Conservation (phyloP, 2,797 vertebrate genomes). For the Siniperca scherzeri region DNA sequence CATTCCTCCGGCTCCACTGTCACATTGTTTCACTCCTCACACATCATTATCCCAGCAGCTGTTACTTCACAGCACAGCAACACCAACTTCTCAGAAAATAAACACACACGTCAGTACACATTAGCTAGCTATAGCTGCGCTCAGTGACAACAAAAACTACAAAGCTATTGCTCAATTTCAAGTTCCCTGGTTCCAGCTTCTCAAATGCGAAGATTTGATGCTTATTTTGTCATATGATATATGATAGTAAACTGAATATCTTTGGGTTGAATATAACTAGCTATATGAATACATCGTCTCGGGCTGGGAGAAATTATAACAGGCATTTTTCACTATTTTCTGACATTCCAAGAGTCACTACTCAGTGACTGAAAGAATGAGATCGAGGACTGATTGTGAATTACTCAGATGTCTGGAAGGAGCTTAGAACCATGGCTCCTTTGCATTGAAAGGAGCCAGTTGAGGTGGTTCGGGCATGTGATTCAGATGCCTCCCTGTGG, state of each 20-base stretch:
- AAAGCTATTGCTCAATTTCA: background rate
- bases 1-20: constrained; percentile 74
- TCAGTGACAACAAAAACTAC: background rate
- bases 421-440: too few species aligned
- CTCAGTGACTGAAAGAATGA: too few species aligned
- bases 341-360: too few species aligned
- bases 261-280: background rate
- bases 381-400: too few species aligned
- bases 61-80: constrained; percentile 56
- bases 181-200: background rate
- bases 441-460: too few species aligned
- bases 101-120: constrained; percentile 45
- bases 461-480: too few species aligned
- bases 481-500: too few species aligned
- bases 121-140: constrained; percentile 17
- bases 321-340: too few species aligned
- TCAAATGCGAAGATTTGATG: background rate
- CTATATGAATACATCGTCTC: too few species aligned
- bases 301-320: too few species aligned
- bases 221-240: too few species aligned
- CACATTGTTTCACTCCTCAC: constrained; percentile 72
- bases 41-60: constrained; percentile 76
- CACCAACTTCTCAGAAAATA: constrained; percentile 38
- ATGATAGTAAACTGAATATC: background rate
- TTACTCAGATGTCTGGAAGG: too few species aligned